Evolutionary conservation across 2,113 vertebrate genomes (phyloP).

Genomic region (Poeciliopsis prolifica): DNA sequence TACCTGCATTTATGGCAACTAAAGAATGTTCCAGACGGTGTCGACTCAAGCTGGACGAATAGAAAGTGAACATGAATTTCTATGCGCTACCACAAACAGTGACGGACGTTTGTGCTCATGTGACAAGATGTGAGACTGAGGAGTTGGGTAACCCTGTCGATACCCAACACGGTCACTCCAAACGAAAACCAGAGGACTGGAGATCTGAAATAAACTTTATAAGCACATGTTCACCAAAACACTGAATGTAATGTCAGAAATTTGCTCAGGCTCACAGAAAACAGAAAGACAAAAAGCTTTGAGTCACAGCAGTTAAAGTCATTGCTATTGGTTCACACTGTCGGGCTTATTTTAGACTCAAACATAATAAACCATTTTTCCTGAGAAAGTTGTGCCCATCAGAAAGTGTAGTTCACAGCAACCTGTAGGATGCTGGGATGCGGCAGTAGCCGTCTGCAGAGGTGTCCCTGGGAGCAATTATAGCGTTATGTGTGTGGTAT

Average conservation of each 20-base stretch:
- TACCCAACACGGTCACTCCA: neutral
- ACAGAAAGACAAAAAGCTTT: neutral
- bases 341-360: neutral
- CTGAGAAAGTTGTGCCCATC: neutral
- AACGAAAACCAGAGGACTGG: neutral
- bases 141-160: no score
- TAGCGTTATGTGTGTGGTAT: conserved; percentile 3
- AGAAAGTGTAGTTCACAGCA: neutral
- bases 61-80: neutral
- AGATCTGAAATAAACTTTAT: neutral
- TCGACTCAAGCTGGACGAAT: neutral
- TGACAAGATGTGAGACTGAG: neutral
- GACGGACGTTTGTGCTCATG: neutral
- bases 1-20: neutral
- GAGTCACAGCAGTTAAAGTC: neutral
- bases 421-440: neutral
- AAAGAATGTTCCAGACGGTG: neutral
- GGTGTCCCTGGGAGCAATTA: conserved; percentile 17
- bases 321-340: neutral
- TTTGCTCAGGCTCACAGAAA: neutral
- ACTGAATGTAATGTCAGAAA: neutral
- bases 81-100: neutral
- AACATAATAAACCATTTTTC: neutral
- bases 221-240: neutral
- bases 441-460: conserved; percentile 2